Evolutionary conservation across 2,888 invertebrate species (phyloP).

Genomic region (Yponomeuta cagnagella): DNA sequence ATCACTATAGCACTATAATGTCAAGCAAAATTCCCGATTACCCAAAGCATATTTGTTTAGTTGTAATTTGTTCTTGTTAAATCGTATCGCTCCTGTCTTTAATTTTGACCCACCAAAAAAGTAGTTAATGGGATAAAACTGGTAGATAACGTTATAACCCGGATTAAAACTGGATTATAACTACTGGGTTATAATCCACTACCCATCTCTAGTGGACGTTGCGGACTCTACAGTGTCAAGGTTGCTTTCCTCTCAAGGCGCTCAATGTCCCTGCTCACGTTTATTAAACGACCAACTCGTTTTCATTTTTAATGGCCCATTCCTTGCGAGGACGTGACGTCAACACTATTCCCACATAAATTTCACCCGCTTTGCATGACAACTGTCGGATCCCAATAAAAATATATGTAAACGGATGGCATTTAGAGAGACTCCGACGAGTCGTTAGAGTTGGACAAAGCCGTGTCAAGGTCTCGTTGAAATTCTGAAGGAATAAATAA

Average conservation of each 20-base stretch:
- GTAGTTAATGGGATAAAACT: too few relatives aligned
- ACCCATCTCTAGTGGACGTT: conserved; percentile 26
- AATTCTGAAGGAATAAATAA: conserved; percentile 5
- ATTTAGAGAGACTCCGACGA: neutral
- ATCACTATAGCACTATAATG: too few relatives aligned
- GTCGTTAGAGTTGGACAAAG: conserved; percentile 21
- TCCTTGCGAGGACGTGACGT: conserved; percentile 22
- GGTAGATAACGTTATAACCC: too few relatives aligned
- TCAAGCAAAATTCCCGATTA: too few relatives aligned
- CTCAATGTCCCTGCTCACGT: conserved; percentile 39
- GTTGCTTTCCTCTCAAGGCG: conserved; percentile 35
- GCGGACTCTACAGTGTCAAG: neutral
- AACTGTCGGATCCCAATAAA: neutral
- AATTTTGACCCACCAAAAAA: too few relatives aligned
- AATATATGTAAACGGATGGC: neutral
- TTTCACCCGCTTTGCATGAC: conserved; percentile 1
- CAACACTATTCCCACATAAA: conserved; percentile 11
- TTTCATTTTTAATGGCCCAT: conserved; percentile 49
- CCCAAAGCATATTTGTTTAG: too few relatives aligned
- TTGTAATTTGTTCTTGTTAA: too few relatives aligned
- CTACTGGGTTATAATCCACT: too few relatives aligned
- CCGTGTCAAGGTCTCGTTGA: conserved; percentile 23
- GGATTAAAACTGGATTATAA: too few relatives aligned
- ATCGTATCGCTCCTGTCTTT: too few relatives aligned
- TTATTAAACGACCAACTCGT: conserved; percentile 34